phyloP scores from a whole-genome alignment of 2,888 invertebrate species.

The Terebella lapidaria region DNA sequence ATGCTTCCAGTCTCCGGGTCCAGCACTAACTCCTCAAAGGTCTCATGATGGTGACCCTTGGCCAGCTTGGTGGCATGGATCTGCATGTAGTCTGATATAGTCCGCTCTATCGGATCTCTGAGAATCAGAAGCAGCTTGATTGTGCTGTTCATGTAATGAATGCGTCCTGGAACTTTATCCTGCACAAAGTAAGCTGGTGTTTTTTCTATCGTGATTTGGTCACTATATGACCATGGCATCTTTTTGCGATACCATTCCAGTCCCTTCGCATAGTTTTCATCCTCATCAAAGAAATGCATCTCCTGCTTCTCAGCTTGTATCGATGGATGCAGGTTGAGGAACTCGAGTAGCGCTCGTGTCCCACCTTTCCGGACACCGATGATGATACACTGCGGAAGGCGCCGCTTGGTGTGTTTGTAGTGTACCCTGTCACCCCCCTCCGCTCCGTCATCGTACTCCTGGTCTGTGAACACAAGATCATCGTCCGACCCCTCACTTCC shows the following conservation, averaged over 20 bases:
- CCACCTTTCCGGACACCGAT: slow-evolving; percentile 54
- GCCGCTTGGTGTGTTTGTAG: slow-evolving; percentile 29
- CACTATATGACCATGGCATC: slow-evolving; percentile 88
- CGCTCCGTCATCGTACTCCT: background rate
- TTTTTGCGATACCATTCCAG: slow-evolving; percentile 83
- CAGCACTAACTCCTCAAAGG: slow-evolving; percentile 53
- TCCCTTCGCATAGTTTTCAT: slow-evolving; percentile 76
- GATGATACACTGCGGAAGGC: slow-evolving; percentile 52
- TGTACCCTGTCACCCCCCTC: slow-evolving; percentile 8
- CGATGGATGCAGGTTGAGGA: slow-evolving; percentile 56
- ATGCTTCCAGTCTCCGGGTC: slow-evolving; percentile 47
- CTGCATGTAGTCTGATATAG: slow-evolving; percentile 95
- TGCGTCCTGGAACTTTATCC: slow-evolving; percentile 87
- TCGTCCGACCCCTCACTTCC: background rate
- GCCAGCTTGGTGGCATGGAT: slow-evolving; percentile 62
- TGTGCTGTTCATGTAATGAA: slow-evolving; percentile 87
- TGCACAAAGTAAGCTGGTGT: slow-evolving; percentile 97
- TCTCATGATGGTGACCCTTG: slow-evolving; percentile 21
- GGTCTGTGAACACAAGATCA: background rate
- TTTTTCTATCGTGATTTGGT: slow-evolving; percentile 94
- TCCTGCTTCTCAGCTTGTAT: slow-evolving; percentile 90
- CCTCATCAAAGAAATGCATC: slow-evolving; percentile 81
- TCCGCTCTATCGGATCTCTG: slow-evolving; percentile 89
- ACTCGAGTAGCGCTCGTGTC: slow-evolving; percentile 53
- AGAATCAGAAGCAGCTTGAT: slow-evolving; percentile 86